Evolutionary conservation across 2,888 invertebrate species (phyloP), one percentile per base, ranked within the genome.

Genomic region (Papilio gigon): DNA sequence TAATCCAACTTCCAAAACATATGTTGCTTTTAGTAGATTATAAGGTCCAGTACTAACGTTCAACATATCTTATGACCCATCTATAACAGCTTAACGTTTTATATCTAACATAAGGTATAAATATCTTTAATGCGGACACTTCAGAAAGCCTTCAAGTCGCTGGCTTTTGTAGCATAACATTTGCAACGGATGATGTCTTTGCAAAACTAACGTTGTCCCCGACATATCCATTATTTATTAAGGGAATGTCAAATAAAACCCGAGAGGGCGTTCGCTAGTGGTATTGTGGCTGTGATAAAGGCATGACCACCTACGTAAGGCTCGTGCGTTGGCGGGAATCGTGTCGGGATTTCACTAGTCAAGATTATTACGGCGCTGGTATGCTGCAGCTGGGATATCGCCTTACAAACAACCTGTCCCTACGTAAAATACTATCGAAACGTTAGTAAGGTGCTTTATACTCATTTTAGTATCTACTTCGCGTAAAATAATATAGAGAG

Each of bases 241-340:
- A 80, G 77, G 80, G 80, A 76, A 81, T 75, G 78, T 81, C 83
- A 78, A 84, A 85, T 87, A 88, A 88, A 88, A 84, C 84, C 77
- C 81, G 80, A 78, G 80, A 80, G 68, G 68, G 68, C 64, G 80
- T 76, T 71, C 73, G 70, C 78, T 76, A 76, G 77, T 78, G 77
- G 84, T 81, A 86, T 85, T 85, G 85, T 84, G 79, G 74, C 78
- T 72, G 79, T 83, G 89, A 89, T 87, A 88, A 84, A 86, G 83
- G 82, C 82, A 80, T 85, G 87, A 83, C 89, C 89, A 87, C 89
- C 89, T 87, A 90, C 88, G 84, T 84, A 78, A 80, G 70, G 71
- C 70, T 72, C 76, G 71, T 80, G 85, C 83, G 85, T 86, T 82
- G 85, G 84, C 83, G 84, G 76, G 72, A 73, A 75, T 76, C 77